Conservation (phyloP, 1,140 invertebrate genomes). For the Parapsyche elsis region DNA sequence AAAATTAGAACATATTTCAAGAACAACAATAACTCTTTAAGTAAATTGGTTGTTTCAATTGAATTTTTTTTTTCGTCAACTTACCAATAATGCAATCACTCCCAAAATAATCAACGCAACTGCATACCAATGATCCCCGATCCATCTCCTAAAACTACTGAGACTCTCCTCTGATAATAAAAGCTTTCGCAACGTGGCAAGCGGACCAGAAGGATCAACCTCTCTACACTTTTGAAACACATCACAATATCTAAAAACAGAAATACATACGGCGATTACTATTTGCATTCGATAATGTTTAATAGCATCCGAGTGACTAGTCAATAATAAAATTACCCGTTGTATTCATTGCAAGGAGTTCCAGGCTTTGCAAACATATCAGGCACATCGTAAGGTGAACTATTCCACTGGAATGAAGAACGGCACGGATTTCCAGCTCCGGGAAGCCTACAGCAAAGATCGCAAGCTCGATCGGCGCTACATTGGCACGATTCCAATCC, state of each 20-base stretch:
- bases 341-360: slow-evolving; percentile 97
- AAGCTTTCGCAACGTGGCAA: slow-evolving; percentile 88
- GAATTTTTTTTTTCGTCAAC: slow-evolving; percentile 57
- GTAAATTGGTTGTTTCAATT: not conserved
- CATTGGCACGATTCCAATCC: slow-evolving; percentile 97
- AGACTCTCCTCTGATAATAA: slow-evolving; percentile 90
- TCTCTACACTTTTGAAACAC: slow-evolving; percentile 97
- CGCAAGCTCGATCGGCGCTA: slow-evolving; percentile 82
- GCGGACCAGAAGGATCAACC: slow-evolving; percentile 94
- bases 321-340: slow-evolving; percentile 72
- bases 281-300: not conserved
- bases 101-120: slow-evolving; percentile 78
- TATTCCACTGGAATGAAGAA: slow-evolving; percentile 92
- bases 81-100: slow-evolving; percentile 81
- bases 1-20: not conserved
- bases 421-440: slow-evolving; percentile 84
- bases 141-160: slow-evolving; percentile 81
- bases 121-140: slow-evolving; percentile 55
- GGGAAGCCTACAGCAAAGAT: slow-evolving; percentile 88
- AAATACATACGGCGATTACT: not conserved
- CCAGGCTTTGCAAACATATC: slow-evolving; percentile 94
- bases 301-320: not conserved
- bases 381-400: slow-evolving; percentile 87
- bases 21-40: slow-evolving; percentile 34
- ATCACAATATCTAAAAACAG: slow-evolving; percentile 86